Percentiles rank a stretch among this genome's conserved stretches.
These are phyloP conservation scores for Scleropages formosus DNA, from an alignment of 2,797 vertebrate genomes.

Conservation along the genomic window DNA sequence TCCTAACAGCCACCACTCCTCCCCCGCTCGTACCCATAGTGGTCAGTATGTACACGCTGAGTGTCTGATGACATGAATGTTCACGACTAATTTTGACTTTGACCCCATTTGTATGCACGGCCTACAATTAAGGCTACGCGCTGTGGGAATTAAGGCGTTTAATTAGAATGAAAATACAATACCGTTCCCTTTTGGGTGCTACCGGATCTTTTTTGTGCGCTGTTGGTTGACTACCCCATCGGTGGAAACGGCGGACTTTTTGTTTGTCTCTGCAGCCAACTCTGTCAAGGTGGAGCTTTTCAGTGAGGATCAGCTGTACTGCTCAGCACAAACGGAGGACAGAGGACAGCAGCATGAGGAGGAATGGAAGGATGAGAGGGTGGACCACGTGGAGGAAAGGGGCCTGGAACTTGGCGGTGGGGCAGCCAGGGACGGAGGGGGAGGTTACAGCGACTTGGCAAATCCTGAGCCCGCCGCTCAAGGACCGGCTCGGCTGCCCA, in stretches of 20 bases:
- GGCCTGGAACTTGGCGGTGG: slow-evolving; percentile 66
- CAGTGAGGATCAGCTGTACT: slow-evolving; percentile 84
- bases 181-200: neutral
- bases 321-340: slow-evolving; percentile 71
- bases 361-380: slow-evolving; percentile 73
- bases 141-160: neutral
- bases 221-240: neutral
- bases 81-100: neutral
- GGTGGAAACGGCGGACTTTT: neutral
- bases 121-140: too few species aligned
- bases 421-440: slow-evolving; percentile 60
- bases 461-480: slow-evolving; percentile 80
- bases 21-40: slow-evolving; percentile 83
- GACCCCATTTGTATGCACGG: neutral
- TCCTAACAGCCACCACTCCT: slow-evolving; percentile 88
- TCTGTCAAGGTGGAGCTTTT: slow-evolving; percentile 95
- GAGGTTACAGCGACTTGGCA: slow-evolving; percentile 75
- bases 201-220: neutral
- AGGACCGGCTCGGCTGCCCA: slow-evolving; percentile 86
- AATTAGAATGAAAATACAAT: neutral
- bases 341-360: slow-evolving; percentile 76
- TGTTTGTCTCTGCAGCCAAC: slow-evolving; percentile 68
- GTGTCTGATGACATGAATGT: neutral
- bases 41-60: slow-evolving; percentile 63
- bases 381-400: slow-evolving; percentile 69